Base-by-base conservation (phyloP, 2,888 invertebrate genomes). In the Carcina quercana region DNA sequence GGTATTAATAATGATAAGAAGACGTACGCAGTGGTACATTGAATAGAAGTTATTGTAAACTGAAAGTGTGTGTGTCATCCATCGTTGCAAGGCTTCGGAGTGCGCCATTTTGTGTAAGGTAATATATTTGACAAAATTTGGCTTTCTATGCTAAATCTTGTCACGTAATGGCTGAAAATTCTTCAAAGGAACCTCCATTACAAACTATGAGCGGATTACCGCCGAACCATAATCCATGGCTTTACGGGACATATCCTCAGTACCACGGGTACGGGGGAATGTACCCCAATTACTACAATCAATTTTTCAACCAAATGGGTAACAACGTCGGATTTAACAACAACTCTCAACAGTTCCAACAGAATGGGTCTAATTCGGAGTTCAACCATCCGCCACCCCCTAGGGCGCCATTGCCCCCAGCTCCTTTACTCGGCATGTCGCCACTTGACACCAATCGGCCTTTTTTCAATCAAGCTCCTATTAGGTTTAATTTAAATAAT, bases 201-300 rank as follows among this genome's bases (percentile, higher is more conserved):
- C 83, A 80, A 66, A 79, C 76, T 34, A 67, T 82, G 65, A 80
- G 53, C 45, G 79, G 79, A 36, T 55, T 80, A 61, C 72, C 75
- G 38, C 64, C 69, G 13, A 74, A 73, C 48, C 68, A 67, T 44
- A 70, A 71, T 45, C 64, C 68, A n/a, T 84, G 84, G 85, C 67
- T 74, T 61, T 83, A 78, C 50, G 69, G 73, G 42, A 53, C 72
- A 37, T 76, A 79, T 50, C 68, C 67, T 21, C 71, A 64, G 33
- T 80, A 72, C 47, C 75, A 69, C 52, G 70, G 69, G 25, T 82
- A 76, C 49, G 73, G 74, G 50, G 62, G 58, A 33, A 67, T 76
- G 62, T 85, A 76, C 57, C 72, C 79, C 32, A 85, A 80, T 32
- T 85, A 78, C 51, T 86, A 78, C 49, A 84, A 85, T 48, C 78